These are phyloP conservation scores for Spizaetus ornatus DNA, from an alignment of 2,113 vertebrate genomes.

Conservation along the genomic window DNA sequence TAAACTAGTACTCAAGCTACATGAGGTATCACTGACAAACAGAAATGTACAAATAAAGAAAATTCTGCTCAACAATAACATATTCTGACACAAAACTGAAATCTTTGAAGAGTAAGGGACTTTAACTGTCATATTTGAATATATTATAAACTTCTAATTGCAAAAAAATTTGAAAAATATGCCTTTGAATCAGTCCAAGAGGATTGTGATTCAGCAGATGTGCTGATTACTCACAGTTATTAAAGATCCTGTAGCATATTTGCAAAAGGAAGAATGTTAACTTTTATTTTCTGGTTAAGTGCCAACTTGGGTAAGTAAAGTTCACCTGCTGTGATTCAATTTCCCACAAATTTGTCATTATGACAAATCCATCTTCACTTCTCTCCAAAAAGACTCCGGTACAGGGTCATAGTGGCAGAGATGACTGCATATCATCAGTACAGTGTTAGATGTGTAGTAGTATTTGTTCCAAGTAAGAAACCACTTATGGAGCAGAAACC, in stretches of 20 bases:
- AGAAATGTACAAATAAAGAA: not conserved
- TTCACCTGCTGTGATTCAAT: not conserved
- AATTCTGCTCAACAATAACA: not conserved
- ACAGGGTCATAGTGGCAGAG: not conserved
- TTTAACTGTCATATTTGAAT: not conserved
- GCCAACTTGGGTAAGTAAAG: conserved; percentile 7
- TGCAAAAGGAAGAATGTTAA: not conserved
- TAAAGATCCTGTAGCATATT: not conserved
- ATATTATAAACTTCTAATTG: not conserved
- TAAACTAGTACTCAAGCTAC: not conserved
- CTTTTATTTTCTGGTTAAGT: not conserved
- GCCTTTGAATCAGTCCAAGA: not conserved
- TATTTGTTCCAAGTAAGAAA: not conserved
- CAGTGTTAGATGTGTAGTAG: not conserved
- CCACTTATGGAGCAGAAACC: not conserved
- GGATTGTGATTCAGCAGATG: not conserved
- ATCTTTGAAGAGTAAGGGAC: not conserved
- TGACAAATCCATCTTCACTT: not conserved
- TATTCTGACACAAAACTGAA: not conserved
- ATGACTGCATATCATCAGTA: not conserved
- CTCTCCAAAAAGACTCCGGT: not conserved
- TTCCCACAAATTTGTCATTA: not conserved
- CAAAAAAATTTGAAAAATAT: not conserved
- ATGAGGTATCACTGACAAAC: not conserved
- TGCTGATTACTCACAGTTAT: not conserved